Conservation (phyloP, 1,140 invertebrate species). For the Solenopsis invicta region DNA sequence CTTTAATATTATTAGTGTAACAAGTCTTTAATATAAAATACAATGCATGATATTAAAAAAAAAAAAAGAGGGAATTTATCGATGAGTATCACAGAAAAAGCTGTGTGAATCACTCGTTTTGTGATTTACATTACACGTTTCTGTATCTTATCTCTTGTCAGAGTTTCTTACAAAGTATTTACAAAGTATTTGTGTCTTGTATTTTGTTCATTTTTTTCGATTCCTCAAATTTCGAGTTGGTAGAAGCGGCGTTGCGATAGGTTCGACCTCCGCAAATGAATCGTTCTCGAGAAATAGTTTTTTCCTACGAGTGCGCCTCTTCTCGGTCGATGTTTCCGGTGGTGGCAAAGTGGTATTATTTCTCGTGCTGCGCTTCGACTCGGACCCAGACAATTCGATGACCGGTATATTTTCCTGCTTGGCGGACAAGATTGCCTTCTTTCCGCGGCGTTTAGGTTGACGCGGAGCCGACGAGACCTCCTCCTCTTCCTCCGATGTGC, state of each 20-base stretch:
- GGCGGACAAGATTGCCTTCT: slow-evolving; percentile 37
- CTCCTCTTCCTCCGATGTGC: slow-evolving; percentile 77
- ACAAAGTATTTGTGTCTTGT: neutral
- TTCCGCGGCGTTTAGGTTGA: slow-evolving; percentile 46
- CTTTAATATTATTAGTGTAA: slow-evolving; percentile 2
- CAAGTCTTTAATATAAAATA: slow-evolving; percentile 7
- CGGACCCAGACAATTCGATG: slow-evolving; percentile 76
- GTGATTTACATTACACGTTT: neutral
- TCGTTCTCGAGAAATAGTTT: slow-evolving; percentile 73
- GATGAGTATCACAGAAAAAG: slow-evolving; percentile 5
- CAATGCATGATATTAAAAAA: neutral
- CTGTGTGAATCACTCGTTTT: neutral
- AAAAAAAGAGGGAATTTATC: neutral
- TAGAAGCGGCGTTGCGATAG: slow-evolving; percentile 6
- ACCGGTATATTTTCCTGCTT: slow-evolving; percentile 69
- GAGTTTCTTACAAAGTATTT: slow-evolving; percentile 10
- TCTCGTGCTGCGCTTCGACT: slow-evolving; percentile 68
- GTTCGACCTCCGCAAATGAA: slow-evolving; percentile 75
- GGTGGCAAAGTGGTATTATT: slow-evolving; percentile 56
- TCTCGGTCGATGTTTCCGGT: slow-evolving; percentile 40
- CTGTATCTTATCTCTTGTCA: neutral
- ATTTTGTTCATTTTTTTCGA: slow-evolving; percentile 70
- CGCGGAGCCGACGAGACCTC: slow-evolving; percentile 45
- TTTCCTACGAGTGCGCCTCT: slow-evolving; percentile 72
- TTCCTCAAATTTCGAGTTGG: slow-evolving; percentile 74